phyloP scores from a whole-genome alignment of 2,888 invertebrate genomes.

The Epicampocera succincta region DNA sequence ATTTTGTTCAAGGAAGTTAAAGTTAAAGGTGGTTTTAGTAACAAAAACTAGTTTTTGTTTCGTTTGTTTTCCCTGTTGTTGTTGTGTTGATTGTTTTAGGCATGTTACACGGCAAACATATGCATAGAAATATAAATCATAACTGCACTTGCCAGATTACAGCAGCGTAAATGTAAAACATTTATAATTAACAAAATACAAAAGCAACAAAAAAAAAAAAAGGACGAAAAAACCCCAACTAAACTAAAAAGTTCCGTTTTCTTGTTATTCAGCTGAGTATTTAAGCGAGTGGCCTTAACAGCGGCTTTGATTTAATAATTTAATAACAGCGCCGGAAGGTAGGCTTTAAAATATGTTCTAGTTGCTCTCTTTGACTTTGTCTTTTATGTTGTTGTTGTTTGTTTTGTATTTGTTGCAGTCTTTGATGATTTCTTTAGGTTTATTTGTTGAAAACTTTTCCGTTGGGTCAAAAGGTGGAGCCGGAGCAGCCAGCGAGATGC shows the following conservation, averaged over 20 bases:
- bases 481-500: background rate
- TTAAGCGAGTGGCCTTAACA: conserved; percentile 43
- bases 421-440: conserved; percentile 23
- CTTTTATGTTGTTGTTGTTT: no score
- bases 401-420: background rate
- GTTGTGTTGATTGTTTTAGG: conserved; percentile 2
- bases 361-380: background rate
- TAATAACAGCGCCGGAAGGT: conserved; percentile 34
- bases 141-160: conserved; percentile 34
- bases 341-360: conserved; percentile 14
- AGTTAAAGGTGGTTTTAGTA: conserved; percentile 56
- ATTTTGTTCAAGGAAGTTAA: conserved; percentile 61
- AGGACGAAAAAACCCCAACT: background rate
- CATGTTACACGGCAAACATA: background rate
- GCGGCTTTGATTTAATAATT: conserved; percentile 51
- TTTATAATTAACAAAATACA: conserved; percentile 50
- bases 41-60: conserved; percentile 25
- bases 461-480: conserved; percentile 15
- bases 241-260: conserved; percentile 38
- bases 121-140: conserved; percentile 31
- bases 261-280: conserved; percentile 17
- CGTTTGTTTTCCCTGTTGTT: background rate
- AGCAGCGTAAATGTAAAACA: conserved; percentile 44
- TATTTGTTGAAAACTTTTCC: conserved; percentile 11
- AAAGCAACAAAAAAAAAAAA: background rate